Evolutionary conservation across 2,113 vertebrate genomes (phyloP), one percentile per base, ranked within the genome.

Genomic region (Takifugu bimaculatus): DNA sequence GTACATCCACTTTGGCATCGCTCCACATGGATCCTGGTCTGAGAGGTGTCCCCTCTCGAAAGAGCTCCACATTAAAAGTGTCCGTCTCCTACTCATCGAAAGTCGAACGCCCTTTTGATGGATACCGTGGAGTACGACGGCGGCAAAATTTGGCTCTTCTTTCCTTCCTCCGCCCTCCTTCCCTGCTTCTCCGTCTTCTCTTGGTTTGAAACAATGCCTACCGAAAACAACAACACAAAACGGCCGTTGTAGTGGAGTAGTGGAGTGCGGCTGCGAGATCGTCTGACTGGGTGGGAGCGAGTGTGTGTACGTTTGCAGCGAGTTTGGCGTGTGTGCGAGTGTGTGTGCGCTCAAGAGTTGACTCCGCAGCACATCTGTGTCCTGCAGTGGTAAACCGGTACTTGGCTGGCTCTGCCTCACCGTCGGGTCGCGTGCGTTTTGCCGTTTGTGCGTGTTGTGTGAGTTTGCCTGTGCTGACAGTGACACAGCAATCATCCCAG

Each of bases 401-500:
- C 73, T 77, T 63, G 25, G 59, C 72, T 70, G 79, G 15, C 70
- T 74, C 55, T 35, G 72, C 48, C 57, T 77, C 29, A 3, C 57
- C 4, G 26, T 27, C 68, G 63, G 28, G 76, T 74, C 78, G 59
- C 13, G 15, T 15, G n/a, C 25, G n/a, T 20, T 50, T 25, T 26
- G n/a, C 7, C 4, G 5, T 15, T 48, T 48, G 45, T 48, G 45
- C 42, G 42, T 48, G 13, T 14, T n/a, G 45, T 69, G 68, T 45
- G 20, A 20, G 77, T 68, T 58, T 73, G 70, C 61, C 3, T 56
- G 51, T 39, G 49, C 57, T 83, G 87, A 83, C 78, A n/a, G 75
- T 92, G 94, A 94, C 94, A 93, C 90, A 82, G 92, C 92, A 91
- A 92, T 93, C 93, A 93, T 93, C 93, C 93, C 94, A 94, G 92